These are phyloP conservation scores for Bombyx mandarina DNA, from an alignment of 1,140 invertebrate genomes.

Conservation along the genomic window DNA sequence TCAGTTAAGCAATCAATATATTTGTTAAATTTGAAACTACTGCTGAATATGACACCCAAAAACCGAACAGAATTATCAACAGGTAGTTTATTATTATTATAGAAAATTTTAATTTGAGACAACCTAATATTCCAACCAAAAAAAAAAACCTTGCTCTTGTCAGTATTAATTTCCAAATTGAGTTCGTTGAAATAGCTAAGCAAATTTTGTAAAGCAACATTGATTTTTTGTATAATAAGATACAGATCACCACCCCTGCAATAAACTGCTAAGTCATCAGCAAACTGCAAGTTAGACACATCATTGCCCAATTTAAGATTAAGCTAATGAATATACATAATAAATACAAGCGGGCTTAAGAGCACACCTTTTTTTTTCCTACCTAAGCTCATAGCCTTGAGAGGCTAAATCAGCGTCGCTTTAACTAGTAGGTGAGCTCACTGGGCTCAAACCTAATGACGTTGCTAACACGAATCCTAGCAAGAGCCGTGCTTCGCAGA, in stretches of 20 bases:
- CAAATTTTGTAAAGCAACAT: neutral
- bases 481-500: too few species aligned
- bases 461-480: too few species aligned
- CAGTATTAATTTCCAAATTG: constrained; percentile 1
- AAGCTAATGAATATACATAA: constrained; percentile 12
- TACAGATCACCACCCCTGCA: neutral
- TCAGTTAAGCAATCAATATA: too few species aligned
- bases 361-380: constrained; percentile 8
- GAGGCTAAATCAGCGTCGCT: too few species aligned
- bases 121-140: neutral
- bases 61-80: neutral
- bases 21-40: neutral
- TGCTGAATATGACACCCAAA: neutral
- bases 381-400: too few species aligned
- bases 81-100: neutral
- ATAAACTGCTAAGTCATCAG: constrained; percentile 14
- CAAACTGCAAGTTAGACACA: constrained; percentile 13
- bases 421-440: too few species aligned
- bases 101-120: neutral
- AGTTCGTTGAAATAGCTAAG: neutral
- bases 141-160: neutral
- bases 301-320: constrained; percentile 10
- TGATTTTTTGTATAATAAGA: neutral
- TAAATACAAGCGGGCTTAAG: constrained; percentile 15
- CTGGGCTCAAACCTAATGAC: too few species aligned